Percentiles rank a stretch among this genome's conserved stretches.
Evolutionary conservation across 2,113 vertebrate species (phyloP).

Genomic region (Podarcis cretensis): DNA sequence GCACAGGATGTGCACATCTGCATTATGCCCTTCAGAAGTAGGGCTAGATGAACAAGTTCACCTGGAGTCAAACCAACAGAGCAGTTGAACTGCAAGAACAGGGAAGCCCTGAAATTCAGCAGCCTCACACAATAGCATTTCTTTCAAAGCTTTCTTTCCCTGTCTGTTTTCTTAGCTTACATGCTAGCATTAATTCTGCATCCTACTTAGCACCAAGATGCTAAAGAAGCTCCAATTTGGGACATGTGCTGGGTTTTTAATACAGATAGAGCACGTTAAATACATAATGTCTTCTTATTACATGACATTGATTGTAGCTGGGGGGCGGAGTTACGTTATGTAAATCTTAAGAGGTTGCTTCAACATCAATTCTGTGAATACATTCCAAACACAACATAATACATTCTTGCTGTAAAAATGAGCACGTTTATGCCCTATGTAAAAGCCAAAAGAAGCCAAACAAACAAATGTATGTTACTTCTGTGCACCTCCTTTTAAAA

Average conservation of each 20-base stretch:
- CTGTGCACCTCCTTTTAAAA: not conserved
- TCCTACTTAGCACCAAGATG: not conserved
- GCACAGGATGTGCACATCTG: not conserved
- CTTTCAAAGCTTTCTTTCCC: not conserved
- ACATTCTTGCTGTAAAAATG: not conserved
- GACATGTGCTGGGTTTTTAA: not conserved
- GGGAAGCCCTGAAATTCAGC: not conserved
- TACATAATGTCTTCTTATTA: not conserved
- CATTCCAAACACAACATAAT: not conserved
- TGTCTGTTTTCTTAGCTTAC: not conserved
- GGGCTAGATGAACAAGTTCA: not conserved
- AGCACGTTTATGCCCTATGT: not conserved
- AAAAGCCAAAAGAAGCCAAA: not conserved
- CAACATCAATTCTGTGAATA: not conserved
- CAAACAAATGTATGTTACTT: not conserved
- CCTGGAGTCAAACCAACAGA: not conserved
- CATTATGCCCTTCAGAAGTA: not conserved
- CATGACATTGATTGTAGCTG: not conserved
- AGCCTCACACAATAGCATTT: not conserved
- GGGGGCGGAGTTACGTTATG: too few species aligned
- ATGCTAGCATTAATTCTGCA: not conserved
- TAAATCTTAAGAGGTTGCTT: too few species aligned
- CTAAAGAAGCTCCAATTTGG: not conserved
- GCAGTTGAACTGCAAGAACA: not conserved
- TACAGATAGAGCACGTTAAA: not conserved